phyloP scores from a whole-genome alignment of 2,888 invertebrate genomes.

The Bellardia bayeri region DNA sequence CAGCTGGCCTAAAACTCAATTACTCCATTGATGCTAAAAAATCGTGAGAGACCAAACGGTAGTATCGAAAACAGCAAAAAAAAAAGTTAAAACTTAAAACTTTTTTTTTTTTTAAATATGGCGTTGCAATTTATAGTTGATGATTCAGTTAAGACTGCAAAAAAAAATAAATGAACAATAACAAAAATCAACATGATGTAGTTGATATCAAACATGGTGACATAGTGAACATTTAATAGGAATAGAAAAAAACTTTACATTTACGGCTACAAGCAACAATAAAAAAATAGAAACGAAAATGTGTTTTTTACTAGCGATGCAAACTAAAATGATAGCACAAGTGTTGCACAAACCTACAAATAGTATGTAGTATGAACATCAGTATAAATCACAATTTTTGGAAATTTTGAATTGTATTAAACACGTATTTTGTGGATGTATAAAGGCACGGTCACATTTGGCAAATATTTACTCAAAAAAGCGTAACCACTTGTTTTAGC shows the following conservation, averaged over 20 bases:
- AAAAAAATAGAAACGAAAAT: neutral
- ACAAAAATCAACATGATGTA: conserved; percentile 5
- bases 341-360: neutral
- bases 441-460: too few relatives aligned
- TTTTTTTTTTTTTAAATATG: neutral
- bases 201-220: neutral
- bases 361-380: too few relatives aligned
- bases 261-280: neutral
- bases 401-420: too few relatives aligned
- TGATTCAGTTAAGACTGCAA: neutral
- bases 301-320: neutral
- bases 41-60: conserved; percentile 35
- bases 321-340: neutral
- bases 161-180: neutral
- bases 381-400: too few relatives aligned
- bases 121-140: neutral
- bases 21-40: conserved; percentile 30
- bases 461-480: too few relatives aligned
- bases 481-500: too few relatives aligned
- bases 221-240: neutral
- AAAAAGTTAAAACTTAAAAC: neutral
- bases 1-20: conserved; percentile 18
- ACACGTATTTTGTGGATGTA: too few relatives aligned
- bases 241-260: neutral
- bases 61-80: neutral